Evolutionary conservation across 2,888 invertebrate genomes (phyloP), one percentile per base, ranked within the genome.

Genomic region (Mayetiola destructor): DNA sequence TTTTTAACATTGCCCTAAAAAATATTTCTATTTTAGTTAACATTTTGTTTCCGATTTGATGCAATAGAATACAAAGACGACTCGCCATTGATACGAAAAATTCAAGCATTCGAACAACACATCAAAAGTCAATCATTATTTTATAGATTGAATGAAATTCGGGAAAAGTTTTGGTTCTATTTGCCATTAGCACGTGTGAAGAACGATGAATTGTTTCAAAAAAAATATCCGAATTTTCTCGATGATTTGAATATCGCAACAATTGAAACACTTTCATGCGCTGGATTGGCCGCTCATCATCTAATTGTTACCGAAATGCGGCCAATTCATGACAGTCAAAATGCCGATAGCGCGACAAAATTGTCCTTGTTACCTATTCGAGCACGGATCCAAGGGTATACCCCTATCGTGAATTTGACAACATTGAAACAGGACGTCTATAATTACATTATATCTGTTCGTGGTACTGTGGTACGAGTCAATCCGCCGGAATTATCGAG

Each of bases 401-500:
- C 81, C 60, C 80, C 84, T 30, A 70, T 84, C 2, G 75, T 83
- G 42, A 79, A 81, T 23, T 69, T 88, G 55, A 80, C 80, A 64
- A 78, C 82, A 68, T 72, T 88, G 27, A 84, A 84, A 76, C 80
- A 84, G 1, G 82, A 80, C 68, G 80, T 76, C 64, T 85, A 82
- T 73, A 87, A 88, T 80, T 75, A 74, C 70, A 68, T 93, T 61
- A 81, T 90, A 23, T 80, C 86, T 27, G 78, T 93, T 3, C 80
- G 84, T 66, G 94, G 94, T 0, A 89, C 88, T 40, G 88, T 94
- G 0, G 86, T 88, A 59, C 78, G 86, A 67, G 85, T 88, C 3
- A 82, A 88, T 16, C 81, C 81, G 65, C 77, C 84, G 1, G 84
- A 84, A 59, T 80, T 88, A 1, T 73, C 84, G 21, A 83, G 85